phyloP scores from a whole-genome alignment of 2,797 vertebrate species.

The Anniella stebbinsi region DNA sequence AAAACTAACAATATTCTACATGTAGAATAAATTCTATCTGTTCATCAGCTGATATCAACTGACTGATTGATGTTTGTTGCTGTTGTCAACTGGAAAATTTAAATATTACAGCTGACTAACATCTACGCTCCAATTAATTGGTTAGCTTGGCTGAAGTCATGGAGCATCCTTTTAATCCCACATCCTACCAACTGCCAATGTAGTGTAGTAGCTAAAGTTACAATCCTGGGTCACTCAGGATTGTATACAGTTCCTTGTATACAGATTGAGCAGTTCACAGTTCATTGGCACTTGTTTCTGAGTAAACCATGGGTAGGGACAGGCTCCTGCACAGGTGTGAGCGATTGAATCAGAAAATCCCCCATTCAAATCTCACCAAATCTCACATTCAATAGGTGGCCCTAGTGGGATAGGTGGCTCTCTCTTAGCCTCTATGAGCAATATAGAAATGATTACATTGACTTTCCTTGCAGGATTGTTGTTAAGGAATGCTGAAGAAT shows the following conservation, averaged over 20 bases:
- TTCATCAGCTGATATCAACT: too few species aligned
- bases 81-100: not conserved
- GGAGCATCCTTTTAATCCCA: not conserved
- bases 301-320: not conserved
- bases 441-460: not conserved
- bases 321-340: not conserved
- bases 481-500: not conserved
- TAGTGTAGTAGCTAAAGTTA: not conserved
- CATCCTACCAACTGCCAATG: not conserved
- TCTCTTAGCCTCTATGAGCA: not conserved
- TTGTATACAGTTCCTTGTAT: too few species aligned
- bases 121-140: not conserved
- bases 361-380: not conserved
- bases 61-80: too few species aligned
- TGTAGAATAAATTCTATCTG: too few species aligned
- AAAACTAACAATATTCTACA: not conserved
- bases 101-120: not conserved
- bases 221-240: not conserved
- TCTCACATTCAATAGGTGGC: too few species aligned
- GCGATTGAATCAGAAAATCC: not conserved
- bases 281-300: not conserved
- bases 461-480: not conserved
- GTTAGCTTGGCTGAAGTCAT: not conserved
- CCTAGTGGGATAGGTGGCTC: not conserved
- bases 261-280: not conserved